Evolutionary conservation across 2,797 vertebrate genomes (phyloP), one percentile per base, ranked within the genome.

Genomic region (Crossoptilon crossoptilon): DNA sequence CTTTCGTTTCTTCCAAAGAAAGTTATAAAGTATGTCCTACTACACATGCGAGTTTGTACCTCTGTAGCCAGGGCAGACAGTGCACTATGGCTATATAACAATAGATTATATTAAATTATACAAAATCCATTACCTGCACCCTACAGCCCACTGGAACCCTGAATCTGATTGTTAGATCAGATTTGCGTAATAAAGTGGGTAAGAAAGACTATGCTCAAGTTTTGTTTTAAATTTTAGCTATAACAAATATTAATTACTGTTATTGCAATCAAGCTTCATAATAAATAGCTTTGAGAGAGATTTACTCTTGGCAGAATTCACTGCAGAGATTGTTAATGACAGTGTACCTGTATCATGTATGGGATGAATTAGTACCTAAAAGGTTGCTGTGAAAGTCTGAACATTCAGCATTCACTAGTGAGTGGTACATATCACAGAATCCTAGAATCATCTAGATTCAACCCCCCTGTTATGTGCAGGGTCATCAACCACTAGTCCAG

Each of bases 21-120:
- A 58, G 8, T 60, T 51, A 24, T 53, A 62, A 70, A 88, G 46
- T 3, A 43, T 39, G 2, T 59, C 8, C 5, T 35, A 22, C 6
- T 9, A 74, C 7, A 78, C 3, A 63, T 5, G 59, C 39, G 3
- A 43, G 14, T 46, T 82, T 74, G 3, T 60, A 33, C 3, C 7
- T 17, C 4, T 17, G 1, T 37, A 15, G n/a, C 8, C 9, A 10
- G 1, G 26, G 17, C 8, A 13, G 12, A 19, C 24, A 35, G 21
- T 22, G 3, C 24, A 66, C 15, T 31, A 11, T 1, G 31, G 0
- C 5, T 29, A 29, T 68, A 5, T 11, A 43, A 9, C 37, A 14
- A 58, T 39, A 11, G 24, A 15, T 55, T 49, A 24, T 27, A 19
- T 15, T 44, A 69, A 74, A 46, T 17, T 64, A 35, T 14, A 64